Base-by-base conservation (phyloP, 2,888 invertebrate species). In the Copidosoma aretas region DNA sequence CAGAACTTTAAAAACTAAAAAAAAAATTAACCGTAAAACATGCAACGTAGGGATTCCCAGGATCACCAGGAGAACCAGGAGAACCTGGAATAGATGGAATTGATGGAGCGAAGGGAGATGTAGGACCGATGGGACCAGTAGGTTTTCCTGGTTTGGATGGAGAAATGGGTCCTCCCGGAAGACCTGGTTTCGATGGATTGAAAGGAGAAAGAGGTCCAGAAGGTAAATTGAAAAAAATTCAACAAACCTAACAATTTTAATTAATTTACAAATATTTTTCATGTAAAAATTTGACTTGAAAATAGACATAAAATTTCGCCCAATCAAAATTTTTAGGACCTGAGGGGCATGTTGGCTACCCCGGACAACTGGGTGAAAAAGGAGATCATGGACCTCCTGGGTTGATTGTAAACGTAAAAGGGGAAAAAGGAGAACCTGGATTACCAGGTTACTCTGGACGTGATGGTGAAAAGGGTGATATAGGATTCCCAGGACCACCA, bases 61-160 rank as follows among this genome's bases (percentile, higher is more conserved):
- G 92, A 59, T 80, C 82, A 67, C 74, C 79, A 52, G 91, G 91
- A 32, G 79, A 77, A 72, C 88, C 89, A 49, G 91, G 91, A 12
- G 73, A 82, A 62, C 88, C 89, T 60, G 91, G 91, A 43, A 76
- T 87, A 32, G 87, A 89, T 75, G 91, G 91, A 24, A 67, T 84
- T 39, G 88, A 88, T 8, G 92, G 93, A 0, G 79, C 78, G 68
- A 85, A 85, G 70, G 93, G 93, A 41, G 86, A 87, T 0, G 78
- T 82, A 17, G 93, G 93, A 64, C 80, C 86, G 0, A 85, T 86
- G 0, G 93, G 93, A 53, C 78, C 83, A 21, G 78, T 83, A 21
- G 94, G 95, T 17, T 85, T 85, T 54, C 88, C 88, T 60, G 95
- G 94, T 5, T 84, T 85, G 41, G 91, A 88, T 80, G 94, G 94